Evolutionary conservation across 2,797 vertebrate species (phyloP).

Genomic region (Anniella stebbinsi): DNA sequence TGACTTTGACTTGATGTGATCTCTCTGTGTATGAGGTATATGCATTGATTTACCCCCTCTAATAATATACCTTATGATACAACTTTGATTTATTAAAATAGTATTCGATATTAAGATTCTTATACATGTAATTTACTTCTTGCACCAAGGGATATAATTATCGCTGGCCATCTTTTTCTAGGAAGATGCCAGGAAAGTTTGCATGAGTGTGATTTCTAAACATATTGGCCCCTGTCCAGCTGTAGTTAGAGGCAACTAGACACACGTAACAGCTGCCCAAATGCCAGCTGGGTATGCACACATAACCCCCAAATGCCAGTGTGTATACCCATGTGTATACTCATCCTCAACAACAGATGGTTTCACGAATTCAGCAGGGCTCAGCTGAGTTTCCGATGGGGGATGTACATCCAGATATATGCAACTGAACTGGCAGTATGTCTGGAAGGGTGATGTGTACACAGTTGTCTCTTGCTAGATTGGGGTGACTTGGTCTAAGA

Average conservation of each 20-base stretch:
- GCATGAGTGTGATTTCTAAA: constrained; percentile 39
- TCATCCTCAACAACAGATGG: not conserved
- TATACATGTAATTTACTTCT: constrained; percentile 58
- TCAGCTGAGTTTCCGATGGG: not conserved
- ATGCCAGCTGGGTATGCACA: no score
- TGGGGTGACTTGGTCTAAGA: not conserved
- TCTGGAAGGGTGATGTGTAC: not conserved
- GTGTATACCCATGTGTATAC: not conserved
- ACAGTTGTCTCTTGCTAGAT: not conserved
- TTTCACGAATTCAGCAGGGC: not conserved
- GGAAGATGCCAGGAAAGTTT: constrained; percentile 30
- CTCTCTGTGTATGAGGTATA: constrained; percentile 37
- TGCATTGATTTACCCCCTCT: constrained; percentile 67
- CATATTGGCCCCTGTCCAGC: not conserved
- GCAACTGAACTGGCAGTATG: not conserved
- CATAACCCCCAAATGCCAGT: no score
- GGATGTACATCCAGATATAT: not conserved
- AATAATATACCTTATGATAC: constrained; percentile 57
- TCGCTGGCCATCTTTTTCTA: constrained; percentile 36
- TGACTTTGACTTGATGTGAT: constrained; percentile 61
- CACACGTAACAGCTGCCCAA: no score
- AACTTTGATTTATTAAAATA: constrained; percentile 59
- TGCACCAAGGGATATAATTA: constrained; percentile 43
- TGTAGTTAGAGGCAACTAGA: no score
- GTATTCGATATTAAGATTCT: constrained; percentile 42